Percentiles rank a stretch among this genome's conserved stretches.
These are phyloP conservation scores for Ariolimax columbianus DNA, from an alignment of 2,888 invertebrate genomes.

Conservation along the genomic window DNA sequence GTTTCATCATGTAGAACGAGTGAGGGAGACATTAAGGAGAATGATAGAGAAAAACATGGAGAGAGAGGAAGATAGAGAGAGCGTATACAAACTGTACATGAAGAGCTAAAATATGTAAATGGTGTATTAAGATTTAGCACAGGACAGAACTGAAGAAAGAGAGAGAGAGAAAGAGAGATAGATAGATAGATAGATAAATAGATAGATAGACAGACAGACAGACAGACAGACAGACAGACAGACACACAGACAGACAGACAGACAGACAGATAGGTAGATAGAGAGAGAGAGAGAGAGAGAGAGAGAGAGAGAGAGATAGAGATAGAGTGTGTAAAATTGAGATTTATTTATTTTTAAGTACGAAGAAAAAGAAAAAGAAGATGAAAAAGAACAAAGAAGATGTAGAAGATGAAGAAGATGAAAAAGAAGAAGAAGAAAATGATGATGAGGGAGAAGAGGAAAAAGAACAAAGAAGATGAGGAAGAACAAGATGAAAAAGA, in stretches of 20 bases:
- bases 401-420: neutral
- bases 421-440: neutral
- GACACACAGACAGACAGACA: neutral
- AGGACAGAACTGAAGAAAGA: neutral
- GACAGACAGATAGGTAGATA: too few species aligned
- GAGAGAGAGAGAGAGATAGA: too few species aligned
- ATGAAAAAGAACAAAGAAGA: too few species aligned
- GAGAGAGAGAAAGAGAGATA: neutral
- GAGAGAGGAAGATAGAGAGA: neutral
- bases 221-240: neutral
- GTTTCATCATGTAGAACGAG: neutral
- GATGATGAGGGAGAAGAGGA: too few species aligned
- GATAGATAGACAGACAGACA: constrained; percentile 9
- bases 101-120: neutral
- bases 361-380: too few species aligned
- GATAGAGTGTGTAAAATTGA: too few species aligned
- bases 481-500: too few species aligned
- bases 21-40: neutral
- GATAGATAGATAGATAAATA: neutral
- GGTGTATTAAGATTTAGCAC: neutral
- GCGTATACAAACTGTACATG: neutral
- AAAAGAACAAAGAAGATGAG: too few species aligned
- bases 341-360: too few species aligned
- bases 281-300: too few species aligned
- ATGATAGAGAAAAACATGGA: neutral